Conservation (phyloP, 1,140 invertebrate genomes). For the Sminthurides bifidus region DNA sequence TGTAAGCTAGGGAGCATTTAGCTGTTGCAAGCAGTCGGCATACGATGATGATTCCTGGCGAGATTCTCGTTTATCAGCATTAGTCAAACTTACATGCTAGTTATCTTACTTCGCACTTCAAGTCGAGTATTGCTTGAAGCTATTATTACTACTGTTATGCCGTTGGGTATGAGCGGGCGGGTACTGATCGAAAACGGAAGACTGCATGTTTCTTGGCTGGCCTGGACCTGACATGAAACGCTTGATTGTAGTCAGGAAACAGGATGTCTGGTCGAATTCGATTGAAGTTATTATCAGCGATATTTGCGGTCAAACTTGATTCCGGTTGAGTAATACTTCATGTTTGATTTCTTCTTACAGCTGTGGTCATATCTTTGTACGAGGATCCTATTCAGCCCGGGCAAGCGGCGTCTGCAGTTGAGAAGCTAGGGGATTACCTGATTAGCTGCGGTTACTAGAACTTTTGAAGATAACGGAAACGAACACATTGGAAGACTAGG, state of each 20-base stretch:
- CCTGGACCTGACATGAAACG: not conserved
- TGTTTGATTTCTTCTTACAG: conserved; percentile 44
- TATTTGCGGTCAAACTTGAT: not conserved
- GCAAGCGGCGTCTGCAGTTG: conserved; percentile 83
- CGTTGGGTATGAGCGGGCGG: too few species aligned
- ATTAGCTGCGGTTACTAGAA: conserved; percentile 79
- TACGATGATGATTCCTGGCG: too few species aligned
- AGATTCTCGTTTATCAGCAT: too few species aligned
- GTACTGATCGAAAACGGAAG: too few species aligned
- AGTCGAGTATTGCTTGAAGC: not conserved
- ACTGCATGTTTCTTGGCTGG: too few species aligned
- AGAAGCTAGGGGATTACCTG: conserved; percentile 91
- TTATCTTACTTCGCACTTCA: too few species aligned
- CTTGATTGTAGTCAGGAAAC: not conserved
- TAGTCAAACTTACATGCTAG: too few species aligned
- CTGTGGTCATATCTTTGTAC: conserved; percentile 81
- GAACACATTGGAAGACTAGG: conserved; percentile 4
- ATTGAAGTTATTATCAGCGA: not conserved
- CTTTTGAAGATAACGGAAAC: conserved; percentile 13
- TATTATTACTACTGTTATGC: not conserved
- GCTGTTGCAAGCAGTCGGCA: too few species aligned
- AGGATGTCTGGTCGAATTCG: not conserved
- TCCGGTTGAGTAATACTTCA: not conserved
- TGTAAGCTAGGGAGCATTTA: too few species aligned
- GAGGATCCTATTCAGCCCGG: conserved; percentile 89